These are phyloP conservation scores for Planococcus citri DNA, from an alignment of 1,140 invertebrate genomes.

Conservation along the genomic window DNA sequence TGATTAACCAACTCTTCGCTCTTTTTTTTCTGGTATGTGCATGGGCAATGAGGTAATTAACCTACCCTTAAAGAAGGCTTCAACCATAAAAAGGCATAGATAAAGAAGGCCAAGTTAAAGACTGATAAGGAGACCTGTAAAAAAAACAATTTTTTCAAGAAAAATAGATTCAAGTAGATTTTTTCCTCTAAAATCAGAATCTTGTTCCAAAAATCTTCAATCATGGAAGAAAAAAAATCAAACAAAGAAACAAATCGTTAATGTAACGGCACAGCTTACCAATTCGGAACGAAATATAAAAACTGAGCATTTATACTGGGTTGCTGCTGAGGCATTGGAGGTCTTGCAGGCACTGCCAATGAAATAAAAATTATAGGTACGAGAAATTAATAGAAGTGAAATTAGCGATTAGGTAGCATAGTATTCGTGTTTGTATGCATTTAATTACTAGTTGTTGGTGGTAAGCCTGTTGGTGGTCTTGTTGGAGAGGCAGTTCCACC, in stretches of 20 bases:
- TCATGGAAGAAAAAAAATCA: neutral
- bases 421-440: neutral
- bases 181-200: too few species aligned
- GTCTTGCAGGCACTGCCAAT: neutral
- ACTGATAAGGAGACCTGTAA: neutral
- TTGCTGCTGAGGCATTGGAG: neutral
- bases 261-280: neutral
- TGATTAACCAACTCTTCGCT: too few species aligned
- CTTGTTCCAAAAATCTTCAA: neutral
- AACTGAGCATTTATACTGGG: neutral
- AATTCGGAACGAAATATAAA: neutral
- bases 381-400: neutral
- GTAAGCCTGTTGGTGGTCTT: neutral
- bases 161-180: neutral
- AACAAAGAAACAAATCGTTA: too few species aligned
- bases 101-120: neutral
- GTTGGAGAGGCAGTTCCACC: neutral
- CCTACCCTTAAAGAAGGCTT: neutral
- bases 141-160: neutral
- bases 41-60: too few species aligned
- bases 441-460: neutral
- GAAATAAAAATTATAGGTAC: too few species aligned
- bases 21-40: too few species aligned
- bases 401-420: neutral
- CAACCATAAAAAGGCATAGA: constrained; percentile 2